phyloP scores from a whole-genome alignment of 1,140 invertebrate species.

The Pomacea maculata region DNA sequence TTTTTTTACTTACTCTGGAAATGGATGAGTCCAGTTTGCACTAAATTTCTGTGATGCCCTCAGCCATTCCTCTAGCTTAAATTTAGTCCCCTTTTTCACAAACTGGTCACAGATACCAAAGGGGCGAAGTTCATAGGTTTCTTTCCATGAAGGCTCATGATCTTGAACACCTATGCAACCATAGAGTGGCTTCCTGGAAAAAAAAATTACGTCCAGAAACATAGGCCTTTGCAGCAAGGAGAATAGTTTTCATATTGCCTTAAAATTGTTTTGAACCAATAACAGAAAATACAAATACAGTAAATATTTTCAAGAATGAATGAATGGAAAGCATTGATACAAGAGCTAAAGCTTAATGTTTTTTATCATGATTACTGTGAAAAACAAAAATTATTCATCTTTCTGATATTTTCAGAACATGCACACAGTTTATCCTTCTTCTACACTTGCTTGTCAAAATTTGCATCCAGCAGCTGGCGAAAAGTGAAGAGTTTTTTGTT shows the following conservation, averaged over 20 bases:
- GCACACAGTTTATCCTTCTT: too few relatives aligned
- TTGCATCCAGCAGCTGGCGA: conserved; percentile 53
- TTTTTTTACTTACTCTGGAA: conserved; percentile 34
- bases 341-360: too few relatives aligned
- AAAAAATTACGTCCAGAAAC: not conserved
- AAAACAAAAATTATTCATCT: too few relatives aligned
- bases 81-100: conserved; percentile 27
- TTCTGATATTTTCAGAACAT: too few relatives aligned
- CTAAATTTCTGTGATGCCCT: conserved; percentile 36
- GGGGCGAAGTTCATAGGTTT: conserved; percentile 49
- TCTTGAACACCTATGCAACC: conserved; percentile 61
- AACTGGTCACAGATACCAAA: conserved; percentile 56
- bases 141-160: conserved; percentile 55
- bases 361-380: too few relatives aligned
- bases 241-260: too few relatives aligned
- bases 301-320: too few relatives aligned
- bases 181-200: conserved; percentile 50
- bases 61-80: conserved; percentile 38
- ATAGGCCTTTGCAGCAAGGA: too few relatives aligned
- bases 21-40: conserved; percentile 49
- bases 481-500: conserved; percentile 54
- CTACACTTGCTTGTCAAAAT: conserved; percentile 43
- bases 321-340: too few relatives aligned
- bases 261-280: too few relatives aligned
- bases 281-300: too few relatives aligned